Evolutionary conservation across 2,797 vertebrate species (phyloP), one percentile per base, ranked within the genome.

Genomic region (Cichlasoma orientale): DNA sequence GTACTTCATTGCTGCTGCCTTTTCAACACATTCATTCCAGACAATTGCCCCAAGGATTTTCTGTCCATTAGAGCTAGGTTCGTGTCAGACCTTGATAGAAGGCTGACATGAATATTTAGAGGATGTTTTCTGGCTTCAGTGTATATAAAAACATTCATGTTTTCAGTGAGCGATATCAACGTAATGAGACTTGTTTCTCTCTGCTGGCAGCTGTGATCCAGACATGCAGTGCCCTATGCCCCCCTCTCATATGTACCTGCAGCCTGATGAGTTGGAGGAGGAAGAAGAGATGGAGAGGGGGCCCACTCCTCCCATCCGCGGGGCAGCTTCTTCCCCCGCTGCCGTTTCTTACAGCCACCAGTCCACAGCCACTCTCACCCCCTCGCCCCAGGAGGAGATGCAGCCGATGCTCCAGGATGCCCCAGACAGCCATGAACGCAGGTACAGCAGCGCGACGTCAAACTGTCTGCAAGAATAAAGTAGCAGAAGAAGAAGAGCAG

Each of bases 291-390:
- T 97, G 88, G 98, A 99, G 86, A 93, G 98, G 82, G 98, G 97
- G 7, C 98, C 98, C 73, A 99, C 98, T 1, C 98, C 98, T 10
- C 98, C 98, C 3, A 92, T 99, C 21, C 94, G 98, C 36, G 98
- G 98, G 55, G 97, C 97, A 13, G 98, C 98, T 41, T 99, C 98
- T 7, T 99, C 98, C 72, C 98, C 98, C 12, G 98, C 98, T 0
- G 98, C 97, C 1, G 97, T 98, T 66, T 99, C 98, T 71, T 99
- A 99, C 55, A 99, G 98, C 86, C 98, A 99, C 89, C 98, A 99
- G 90, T 99, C 98, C 84, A 99, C 98, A 5, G 98, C 98, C 87
- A 99, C 98, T 1, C 97, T 99, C 77, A 99, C 98, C 1, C 98
- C 98, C 2, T 99, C 98, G 10, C 98, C 98, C 0, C 98, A 98